Conservation (phyloP, 2,888 invertebrate species). For the Timandra comae region DNA sequence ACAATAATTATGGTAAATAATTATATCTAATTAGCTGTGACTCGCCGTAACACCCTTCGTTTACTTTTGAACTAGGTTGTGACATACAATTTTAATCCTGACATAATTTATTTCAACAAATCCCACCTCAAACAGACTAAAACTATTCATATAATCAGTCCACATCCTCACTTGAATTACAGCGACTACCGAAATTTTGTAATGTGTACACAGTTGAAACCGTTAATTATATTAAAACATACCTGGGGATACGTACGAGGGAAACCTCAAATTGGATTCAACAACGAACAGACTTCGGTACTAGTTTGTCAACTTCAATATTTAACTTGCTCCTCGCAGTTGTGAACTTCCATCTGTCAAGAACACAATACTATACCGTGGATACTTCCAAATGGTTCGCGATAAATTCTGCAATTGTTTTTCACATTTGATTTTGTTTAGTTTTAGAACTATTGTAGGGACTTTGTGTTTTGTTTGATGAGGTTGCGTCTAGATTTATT, state of each 20-base stretch:
- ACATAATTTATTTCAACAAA: no score
- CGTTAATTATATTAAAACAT: constrained; percentile 38
- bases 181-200: no score
- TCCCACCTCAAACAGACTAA: no score
- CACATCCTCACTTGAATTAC: not conserved
- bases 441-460: no score
- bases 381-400: constrained; percentile 31
- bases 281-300: constrained; percentile 34
- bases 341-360: constrained; percentile 43
- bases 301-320: constrained; percentile 62
- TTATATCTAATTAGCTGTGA: no score
- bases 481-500: no score
- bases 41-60: no score
- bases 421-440: constrained; percentile 1
- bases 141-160: no score
- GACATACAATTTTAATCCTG: no score
- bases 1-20: no score
- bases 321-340: constrained; percentile 56
- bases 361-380: constrained; percentile 40
- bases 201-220: constrained; percentile 19
- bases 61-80: no score
- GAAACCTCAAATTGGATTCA: constrained; percentile 39
- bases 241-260: constrained; percentile 24
- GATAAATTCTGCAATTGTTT: constrained; percentile 28
- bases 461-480: no score